A percentile compares a stretch with the other conserved stretches of the same genome.
These are phyloP conservation scores for Lordiphosa collinella DNA, from an alignment of 1,140 invertebrate species.

Conservation along the genomic window DNA sequence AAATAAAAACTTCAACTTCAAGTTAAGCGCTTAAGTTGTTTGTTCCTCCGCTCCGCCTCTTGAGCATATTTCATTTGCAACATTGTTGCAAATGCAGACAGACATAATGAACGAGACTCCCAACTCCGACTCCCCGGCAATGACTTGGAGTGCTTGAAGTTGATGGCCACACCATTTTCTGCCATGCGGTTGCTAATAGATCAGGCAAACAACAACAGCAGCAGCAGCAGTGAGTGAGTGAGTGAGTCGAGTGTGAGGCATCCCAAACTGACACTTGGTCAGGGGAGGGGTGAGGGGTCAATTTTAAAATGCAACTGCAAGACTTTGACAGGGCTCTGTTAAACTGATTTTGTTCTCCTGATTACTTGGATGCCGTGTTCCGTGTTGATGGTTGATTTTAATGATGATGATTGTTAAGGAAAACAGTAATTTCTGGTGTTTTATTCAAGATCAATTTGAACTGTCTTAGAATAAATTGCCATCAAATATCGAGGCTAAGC, in stretches of 20 bases:
- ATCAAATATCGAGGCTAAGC: too few species aligned
- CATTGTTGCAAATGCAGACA: constrained; percentile 58
- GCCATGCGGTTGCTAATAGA: constrained; percentile 60
- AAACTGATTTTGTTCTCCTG: constrained; percentile 34
- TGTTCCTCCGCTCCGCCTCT: constrained; percentile 62
- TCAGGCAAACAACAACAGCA: constrained; percentile 46
- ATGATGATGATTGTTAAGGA: too few species aligned
- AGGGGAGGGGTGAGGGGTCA: constrained; percentile 1
- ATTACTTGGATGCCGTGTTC: constrained; percentile 16
- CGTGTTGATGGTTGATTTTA: neutral
- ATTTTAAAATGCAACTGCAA: constrained; percentile 9
- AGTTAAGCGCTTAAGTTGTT: constrained; percentile 73
- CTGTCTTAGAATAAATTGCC: too few species aligned
- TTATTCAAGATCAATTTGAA: too few species aligned
- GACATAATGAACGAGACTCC: constrained; percentile 49
- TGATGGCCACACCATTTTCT: constrained; percentile 44
- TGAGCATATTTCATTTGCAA: constrained; percentile 66
- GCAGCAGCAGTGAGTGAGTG: too few species aligned
- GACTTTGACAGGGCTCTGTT: constrained; percentile 31
- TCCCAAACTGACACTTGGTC: constrained; percentile 20
- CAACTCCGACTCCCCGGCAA: neutral
- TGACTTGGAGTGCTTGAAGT: constrained; percentile 6
- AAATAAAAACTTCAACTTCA: constrained; percentile 75
- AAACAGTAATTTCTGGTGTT: too few species aligned
- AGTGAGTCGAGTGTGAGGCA: constrained; percentile 36